phyloP scores from a whole-genome alignment of 2,113 vertebrate species.

The Chloebia gouldiae region DNA sequence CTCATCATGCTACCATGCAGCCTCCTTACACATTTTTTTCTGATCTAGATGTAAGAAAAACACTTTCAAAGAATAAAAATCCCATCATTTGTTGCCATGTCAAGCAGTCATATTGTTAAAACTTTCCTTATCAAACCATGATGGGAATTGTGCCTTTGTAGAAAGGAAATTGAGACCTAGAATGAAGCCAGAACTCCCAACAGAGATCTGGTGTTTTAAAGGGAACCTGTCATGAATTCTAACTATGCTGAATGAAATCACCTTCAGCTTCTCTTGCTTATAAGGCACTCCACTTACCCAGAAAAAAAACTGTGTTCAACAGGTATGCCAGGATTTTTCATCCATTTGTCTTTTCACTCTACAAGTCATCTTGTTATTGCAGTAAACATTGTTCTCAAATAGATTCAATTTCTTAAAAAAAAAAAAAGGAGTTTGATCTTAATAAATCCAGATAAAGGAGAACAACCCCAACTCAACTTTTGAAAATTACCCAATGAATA shows the following conservation, averaged over 20 bases:
- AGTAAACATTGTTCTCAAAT: not conserved
- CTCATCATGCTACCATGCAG: not conserved
- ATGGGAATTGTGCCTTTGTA: slow-evolving; percentile 1
- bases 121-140: slow-evolving; percentile 12
- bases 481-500: not conserved
- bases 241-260: slow-evolving; percentile 25
- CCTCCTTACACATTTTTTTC: not conserved
- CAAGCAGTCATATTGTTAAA: slow-evolving; percentile 17
- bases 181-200: slow-evolving; percentile 15
- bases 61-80: slow-evolving; percentile 35
- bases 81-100: not conserved
- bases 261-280: not conserved
- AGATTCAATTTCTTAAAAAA: not conserved
- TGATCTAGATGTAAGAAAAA: slow-evolving; percentile 15
- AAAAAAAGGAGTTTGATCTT: not conserved
- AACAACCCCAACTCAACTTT: not conserved
- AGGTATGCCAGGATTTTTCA: slow-evolving; percentile 29
- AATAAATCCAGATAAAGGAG: not conserved
- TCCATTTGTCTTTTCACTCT: slow-evolving; percentile 29
- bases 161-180: slow-evolving; percentile 4
- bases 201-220: slow-evolving; percentile 18
- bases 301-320: slow-evolving; percentile 27
- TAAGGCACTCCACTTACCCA: not conserved
- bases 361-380: not conserved
- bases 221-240: slow-evolving; percentile 42